These are phyloP conservation scores for Sarcophaga carnaria DNA, from an alignment of 2,888 invertebrate species.

Conservation along the genomic window DNA sequence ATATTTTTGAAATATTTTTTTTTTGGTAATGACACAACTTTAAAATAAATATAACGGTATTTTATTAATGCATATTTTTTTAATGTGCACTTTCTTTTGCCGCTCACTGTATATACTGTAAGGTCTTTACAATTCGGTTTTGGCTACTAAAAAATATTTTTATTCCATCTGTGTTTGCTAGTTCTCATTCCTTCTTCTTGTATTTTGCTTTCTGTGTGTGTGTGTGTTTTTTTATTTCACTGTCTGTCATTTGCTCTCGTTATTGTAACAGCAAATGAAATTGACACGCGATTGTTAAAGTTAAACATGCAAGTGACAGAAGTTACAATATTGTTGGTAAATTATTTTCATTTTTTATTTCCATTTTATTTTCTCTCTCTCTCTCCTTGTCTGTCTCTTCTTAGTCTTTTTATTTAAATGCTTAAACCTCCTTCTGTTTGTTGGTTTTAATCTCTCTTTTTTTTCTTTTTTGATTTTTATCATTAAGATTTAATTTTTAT, in stretches of 20 bases:
- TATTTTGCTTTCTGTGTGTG: no score
- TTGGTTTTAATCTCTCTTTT: no score
- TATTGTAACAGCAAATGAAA: conserved; percentile 71
- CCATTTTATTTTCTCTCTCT: conserved; percentile 11
- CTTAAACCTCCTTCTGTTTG: no score
- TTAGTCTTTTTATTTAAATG: neutral
- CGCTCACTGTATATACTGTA: no score
- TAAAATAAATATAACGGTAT: no score
- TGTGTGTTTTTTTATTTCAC: neutral
- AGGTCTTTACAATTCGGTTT: no score
- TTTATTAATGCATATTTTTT: no score
- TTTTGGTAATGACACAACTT: no score
- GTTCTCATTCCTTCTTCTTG: conserved; percentile 35
- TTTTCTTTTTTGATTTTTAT: conserved; percentile 28
- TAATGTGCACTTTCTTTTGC: no score
- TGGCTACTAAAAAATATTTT: conserved; percentile 32
- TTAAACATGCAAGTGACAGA: conserved; percentile 74
- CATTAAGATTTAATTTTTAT: conserved; percentile 50
- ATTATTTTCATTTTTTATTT: neutral
- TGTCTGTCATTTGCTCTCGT: conserved; percentile 20
- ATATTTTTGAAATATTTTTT: no score
- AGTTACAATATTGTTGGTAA: conserved; percentile 70
- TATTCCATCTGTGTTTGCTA: conserved; percentile 60
- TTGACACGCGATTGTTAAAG: conserved; percentile 78
- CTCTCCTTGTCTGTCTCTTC: neutral